Conservation (phyloP, 2,113 vertebrate species). For the Smithornis capensis region DNA sequence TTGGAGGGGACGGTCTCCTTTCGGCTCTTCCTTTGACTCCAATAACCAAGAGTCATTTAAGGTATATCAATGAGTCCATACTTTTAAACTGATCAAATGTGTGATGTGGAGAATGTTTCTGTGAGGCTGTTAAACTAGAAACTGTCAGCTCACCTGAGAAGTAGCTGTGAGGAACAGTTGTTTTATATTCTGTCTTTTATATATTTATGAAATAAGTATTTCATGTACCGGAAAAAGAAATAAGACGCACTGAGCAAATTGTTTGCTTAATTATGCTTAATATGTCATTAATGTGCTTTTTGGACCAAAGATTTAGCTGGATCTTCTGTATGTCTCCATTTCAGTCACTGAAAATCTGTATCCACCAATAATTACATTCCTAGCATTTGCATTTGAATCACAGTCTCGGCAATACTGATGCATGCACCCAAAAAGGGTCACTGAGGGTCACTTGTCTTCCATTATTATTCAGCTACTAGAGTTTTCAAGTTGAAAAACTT, state of each 20-base stretch:
- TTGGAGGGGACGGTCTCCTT: neutral
- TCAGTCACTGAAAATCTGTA: neutral
- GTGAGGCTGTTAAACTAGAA: neutral
- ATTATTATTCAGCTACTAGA: neutral
- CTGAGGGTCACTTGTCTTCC: neutral
- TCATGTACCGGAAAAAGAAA: neutral
- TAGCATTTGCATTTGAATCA: neutral
- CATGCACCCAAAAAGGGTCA: neutral
- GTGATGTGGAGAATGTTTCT: neutral
- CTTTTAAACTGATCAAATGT: neutral
- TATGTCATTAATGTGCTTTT: neutral
- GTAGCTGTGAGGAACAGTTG: neutral
- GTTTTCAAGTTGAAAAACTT: neutral
- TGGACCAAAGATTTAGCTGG: neutral
- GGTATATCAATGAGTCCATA: neutral
- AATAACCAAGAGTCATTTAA: neutral
- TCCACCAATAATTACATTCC: neutral
- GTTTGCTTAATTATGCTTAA: neutral
- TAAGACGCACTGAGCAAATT: neutral
- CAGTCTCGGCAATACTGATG: neutral
- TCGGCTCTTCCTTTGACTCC: neutral
- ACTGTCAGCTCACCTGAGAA: accelerated
- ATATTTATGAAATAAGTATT: neutral
- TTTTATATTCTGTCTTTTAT: neutral
- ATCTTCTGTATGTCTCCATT: neutral